phyloP scores from a whole-genome alignment of 2,888 invertebrate species.

The Microplitis deprimator region DNA sequence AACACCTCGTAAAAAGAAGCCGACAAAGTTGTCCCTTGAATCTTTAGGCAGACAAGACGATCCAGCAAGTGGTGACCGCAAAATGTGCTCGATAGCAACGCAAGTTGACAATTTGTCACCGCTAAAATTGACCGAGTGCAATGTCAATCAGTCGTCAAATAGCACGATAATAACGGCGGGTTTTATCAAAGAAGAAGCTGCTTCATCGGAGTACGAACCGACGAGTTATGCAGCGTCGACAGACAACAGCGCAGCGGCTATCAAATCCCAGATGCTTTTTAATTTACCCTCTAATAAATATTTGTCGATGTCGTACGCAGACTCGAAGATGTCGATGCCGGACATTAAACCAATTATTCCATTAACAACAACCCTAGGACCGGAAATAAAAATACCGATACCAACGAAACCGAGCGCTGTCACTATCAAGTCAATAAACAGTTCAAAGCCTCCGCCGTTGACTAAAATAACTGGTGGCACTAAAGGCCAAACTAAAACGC shows the following conservation, averaged over 20 bases:
- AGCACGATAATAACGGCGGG: slow-evolving; percentile 13
- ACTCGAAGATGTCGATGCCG: not conserved
- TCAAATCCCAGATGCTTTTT: slow-evolving; percentile 42
- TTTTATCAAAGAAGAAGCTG: slow-evolving; percentile 29
- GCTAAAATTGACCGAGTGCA: not conserved
- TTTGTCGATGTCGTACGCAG: slow-evolving; percentile 33
- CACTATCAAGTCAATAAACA: slow-evolving; percentile 24
- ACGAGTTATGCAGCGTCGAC: slow-evolving; percentile 7
- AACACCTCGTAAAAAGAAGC: slow-evolving; percentile 46
- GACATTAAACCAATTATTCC: not conserved
- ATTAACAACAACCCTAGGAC: too few relatives aligned
- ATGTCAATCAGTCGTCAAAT: slow-evolving; percentile 10
- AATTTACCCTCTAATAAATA: slow-evolving; percentile 39
- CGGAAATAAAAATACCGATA: not conserved
- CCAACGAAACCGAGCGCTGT: slow-evolving; percentile 14
- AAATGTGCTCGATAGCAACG: slow-evolving; percentile 48
- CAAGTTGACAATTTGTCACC: slow-evolving; percentile 44
- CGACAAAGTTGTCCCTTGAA: slow-evolving; percentile 39
- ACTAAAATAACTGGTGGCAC: not conserved
- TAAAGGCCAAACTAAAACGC: slow-evolving; percentile 12
- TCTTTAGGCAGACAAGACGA: not conserved
- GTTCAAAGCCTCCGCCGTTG: not conserved
- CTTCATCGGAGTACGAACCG: slow-evolving; percentile 6
- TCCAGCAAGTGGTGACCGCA: slow-evolving; percentile 21
- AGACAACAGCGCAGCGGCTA: slow-evolving; percentile 36